A percentile compares a stretch with the other conserved stretches of the same genome.
phyloP scores from a whole-genome alignment of 2,888 invertebrate species.

The Cephus nigrinus region DNA sequence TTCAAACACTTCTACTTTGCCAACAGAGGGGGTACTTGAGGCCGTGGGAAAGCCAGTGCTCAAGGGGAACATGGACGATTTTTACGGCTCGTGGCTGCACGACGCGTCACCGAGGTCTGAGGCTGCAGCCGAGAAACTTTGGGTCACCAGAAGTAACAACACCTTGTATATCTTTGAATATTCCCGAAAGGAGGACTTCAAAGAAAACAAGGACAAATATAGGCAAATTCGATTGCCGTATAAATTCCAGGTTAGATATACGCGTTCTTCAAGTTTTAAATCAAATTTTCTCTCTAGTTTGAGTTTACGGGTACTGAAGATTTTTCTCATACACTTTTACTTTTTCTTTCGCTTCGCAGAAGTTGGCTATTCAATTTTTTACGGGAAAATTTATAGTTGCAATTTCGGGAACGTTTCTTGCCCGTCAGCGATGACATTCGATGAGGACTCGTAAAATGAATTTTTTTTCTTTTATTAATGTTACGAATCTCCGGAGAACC shows the following conservation, averaged over 20 bases:
- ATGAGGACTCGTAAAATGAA: no score
- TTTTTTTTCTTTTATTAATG: no score
- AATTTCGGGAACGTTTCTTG: no score
- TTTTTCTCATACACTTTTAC: not conserved
- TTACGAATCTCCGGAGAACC: no score
- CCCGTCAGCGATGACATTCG: no score
- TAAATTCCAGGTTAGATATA: slow-evolving; percentile 67
- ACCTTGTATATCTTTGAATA: slow-evolving; percentile 82
- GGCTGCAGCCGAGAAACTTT: slow-evolving; percentile 77
- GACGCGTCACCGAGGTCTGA: slow-evolving; percentile 74
- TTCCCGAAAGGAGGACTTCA: slow-evolving; percentile 74
- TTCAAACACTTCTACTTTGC: slow-evolving; percentile 16
- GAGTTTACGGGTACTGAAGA: not conserved
- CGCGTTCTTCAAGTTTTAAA: not conserved
- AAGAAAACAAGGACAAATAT: slow-evolving; percentile 66
- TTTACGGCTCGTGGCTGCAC: slow-evolving; percentile 87
- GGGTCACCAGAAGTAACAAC: slow-evolving; percentile 85
- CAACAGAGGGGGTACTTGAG: slow-evolving; percentile 85
- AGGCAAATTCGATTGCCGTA: slow-evolving; percentile 61
- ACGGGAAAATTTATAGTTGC: no score
- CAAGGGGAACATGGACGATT: slow-evolving; percentile 81
- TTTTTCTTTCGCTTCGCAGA: no score
- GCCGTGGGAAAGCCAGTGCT: slow-evolving; percentile 95
- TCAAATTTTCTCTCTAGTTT: no score
- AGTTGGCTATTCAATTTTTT: no score